Base-by-base conservation (phyloP, 2,797 vertebrate species). In the Orestias chungarensis region DNA sequence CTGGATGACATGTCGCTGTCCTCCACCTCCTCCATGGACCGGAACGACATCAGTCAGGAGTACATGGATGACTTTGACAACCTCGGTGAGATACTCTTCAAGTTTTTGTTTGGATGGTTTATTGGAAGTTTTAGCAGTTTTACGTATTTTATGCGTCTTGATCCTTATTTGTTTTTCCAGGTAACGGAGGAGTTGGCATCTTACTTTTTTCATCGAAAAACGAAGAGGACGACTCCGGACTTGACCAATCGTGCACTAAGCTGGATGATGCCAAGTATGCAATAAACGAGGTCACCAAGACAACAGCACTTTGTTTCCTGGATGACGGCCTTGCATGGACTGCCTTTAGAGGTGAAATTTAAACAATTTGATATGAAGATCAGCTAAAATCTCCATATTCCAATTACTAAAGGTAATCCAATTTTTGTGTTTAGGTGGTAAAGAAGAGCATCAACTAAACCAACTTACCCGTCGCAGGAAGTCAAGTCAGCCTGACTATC, bases 1-100 rank as follows among this genome's bases (percentile, higher is more conserved):
- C 93, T 96, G 73, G 97, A 99, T 91, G 96, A 99, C 86, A 98
- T 99, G 93, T 98, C 97, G 25, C 93, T 98, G 87, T 99, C 97
- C 12, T 98, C 97, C 54, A 93, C 94, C 66, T 98, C 97, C 0
- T 99, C 97, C 50, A 94, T 97, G 88, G 97, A 98, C 68, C 95
- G 94, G 75, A 96, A 97, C 10, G 95, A 97, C 85, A 89, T 94
- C 86, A 97, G 96, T 71, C 97, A 98, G 93, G 97, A 98, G 85
- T 97, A 97, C 68, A 96, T 96, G 78, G 97, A 99, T 68, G 97
- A 98, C 86, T 98, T 98, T 31, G 95, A 95, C 85, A 92, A 94
- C 83, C 85, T 95, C 0, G 95, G 94, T 81, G 50, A 82, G 66
- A 55, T 35, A 25, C 11, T 40, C 33, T 23, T 15, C 7, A 15